These are phyloP conservation scores for Pogonophryne albipinna DNA, from an alignment of 2,797 vertebrate species.

Conservation along the genomic window DNA sequence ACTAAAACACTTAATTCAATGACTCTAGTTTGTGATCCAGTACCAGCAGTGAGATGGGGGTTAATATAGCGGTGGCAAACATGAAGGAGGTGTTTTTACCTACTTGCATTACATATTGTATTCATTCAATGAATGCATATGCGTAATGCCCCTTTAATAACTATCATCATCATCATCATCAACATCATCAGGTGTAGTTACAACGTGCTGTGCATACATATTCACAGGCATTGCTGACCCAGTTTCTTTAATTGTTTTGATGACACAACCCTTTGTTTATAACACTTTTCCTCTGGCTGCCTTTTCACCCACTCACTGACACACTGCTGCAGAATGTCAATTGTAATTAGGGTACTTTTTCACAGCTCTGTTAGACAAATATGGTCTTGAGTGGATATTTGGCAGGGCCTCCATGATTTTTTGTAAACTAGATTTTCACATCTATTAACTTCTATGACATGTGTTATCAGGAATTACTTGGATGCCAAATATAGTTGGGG, in stretches of 20 bases:
- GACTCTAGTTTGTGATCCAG: neutral
- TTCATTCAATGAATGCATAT: neutral
- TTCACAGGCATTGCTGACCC: constrained; percentile 56
- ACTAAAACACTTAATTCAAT: neutral
- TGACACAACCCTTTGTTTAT: constrained; percentile 58
- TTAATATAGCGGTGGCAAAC: neutral
- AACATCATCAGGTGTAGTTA: neutral
- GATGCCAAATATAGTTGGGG: no score
- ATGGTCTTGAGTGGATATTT: neutral
- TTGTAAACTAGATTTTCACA: neutral
- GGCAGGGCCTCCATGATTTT: neutral
- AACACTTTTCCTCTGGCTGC: constrained; percentile 28
- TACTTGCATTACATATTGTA: neutral
- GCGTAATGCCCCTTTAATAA: neutral
- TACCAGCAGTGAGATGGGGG: neutral
- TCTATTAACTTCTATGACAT: neutral
- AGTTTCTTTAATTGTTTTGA: constrained; percentile 58
- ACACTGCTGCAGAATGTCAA: constrained; percentile 23
- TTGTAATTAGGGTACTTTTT: constrained; percentile 25
- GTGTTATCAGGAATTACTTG: neutral
- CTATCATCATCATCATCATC: neutral
- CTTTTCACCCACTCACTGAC: constrained; percentile 37
- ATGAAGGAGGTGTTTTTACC: neutral
- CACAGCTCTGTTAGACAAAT: neutral
- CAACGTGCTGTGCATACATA: neutral